These are phyloP conservation scores for Oostethus manadensis DNA, from an alignment of 2,113 vertebrate species.

Conservation along the genomic window DNA sequence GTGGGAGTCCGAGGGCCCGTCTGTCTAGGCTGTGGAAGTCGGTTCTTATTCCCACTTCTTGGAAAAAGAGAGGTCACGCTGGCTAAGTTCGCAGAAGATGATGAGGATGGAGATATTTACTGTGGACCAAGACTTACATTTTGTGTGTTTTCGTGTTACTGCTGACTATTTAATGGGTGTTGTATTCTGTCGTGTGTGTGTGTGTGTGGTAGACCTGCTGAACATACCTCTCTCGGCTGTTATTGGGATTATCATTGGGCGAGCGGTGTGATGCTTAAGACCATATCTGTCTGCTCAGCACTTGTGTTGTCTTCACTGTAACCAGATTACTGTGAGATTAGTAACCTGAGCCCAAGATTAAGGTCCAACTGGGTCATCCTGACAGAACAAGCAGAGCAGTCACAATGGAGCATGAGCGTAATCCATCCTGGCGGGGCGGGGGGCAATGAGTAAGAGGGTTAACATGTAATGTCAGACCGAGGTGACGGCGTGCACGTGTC, in stretches of 20 bases:
- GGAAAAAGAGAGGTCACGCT: too few species aligned
- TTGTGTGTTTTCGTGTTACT: too few species aligned
- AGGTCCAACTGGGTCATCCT: constrained; percentile 63
- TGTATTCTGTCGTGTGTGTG: too few species aligned
- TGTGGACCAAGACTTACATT: too few species aligned
- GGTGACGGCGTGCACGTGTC: constrained; percentile 20
- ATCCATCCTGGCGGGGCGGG: constrained; percentile 18
- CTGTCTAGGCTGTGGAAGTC: too few species aligned
- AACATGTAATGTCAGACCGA: constrained; percentile 37
- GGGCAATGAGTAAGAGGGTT: constrained; percentile 32
- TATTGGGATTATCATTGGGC: constrained; percentile 9
- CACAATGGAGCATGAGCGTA: constrained; percentile 25
- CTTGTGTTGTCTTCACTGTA: constrained; percentile 51
- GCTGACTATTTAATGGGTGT: too few species aligned
- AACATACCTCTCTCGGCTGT: background rate
- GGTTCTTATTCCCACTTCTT: too few species aligned
- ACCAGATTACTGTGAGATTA: constrained; percentile 62
- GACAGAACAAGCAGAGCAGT: constrained; percentile 3
- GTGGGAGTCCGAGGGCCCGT: too few species aligned
- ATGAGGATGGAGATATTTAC: too few species aligned
- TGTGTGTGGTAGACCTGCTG: background rate
- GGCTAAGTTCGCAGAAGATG: too few species aligned
- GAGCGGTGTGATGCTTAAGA: constrained; percentile 44
- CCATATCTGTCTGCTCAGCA: constrained; percentile 53
- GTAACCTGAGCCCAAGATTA: constrained; percentile 71